Conservation (phyloP, 2,888 invertebrate species). For the Tipula confusa region DNA sequence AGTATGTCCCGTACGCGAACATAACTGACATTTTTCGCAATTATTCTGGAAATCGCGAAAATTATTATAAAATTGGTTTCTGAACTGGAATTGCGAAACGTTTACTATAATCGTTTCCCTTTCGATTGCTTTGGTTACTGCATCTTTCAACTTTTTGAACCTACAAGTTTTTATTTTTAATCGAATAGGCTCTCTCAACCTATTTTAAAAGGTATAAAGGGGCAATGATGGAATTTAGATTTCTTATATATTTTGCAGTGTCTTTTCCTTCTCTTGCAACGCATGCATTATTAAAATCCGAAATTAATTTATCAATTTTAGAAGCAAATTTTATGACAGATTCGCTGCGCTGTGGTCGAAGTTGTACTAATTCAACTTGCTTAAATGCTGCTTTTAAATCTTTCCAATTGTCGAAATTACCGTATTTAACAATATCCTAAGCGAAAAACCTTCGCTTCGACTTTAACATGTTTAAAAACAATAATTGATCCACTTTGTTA, state of each 20-base stretch:
- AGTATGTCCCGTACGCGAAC: background rate
- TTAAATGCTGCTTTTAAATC: no score
- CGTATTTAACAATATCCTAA: no score
- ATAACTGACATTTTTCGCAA: background rate
- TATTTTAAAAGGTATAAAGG: background rate
- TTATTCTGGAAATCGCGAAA: no score
- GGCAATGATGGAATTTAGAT: background rate
- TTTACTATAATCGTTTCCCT: background rate
- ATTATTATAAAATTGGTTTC: no score
- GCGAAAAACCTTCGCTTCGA: no score
- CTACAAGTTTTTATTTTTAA: background rate
- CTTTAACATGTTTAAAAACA: no score
- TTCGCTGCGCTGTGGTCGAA: background rate
- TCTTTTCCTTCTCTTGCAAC: background rate
- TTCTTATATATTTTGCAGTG: background rate
- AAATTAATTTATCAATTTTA: no score
- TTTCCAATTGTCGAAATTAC: no score
- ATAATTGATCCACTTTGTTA: no score
- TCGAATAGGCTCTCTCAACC: no score
- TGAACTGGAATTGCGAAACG: background rate
- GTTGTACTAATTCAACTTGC: background rate
- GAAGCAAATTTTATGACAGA: background rate
- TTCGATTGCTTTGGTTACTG: background rate
- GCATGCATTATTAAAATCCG: no score
- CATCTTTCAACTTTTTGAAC: background rate